Evolutionary conservation across 2,797 vertebrate species (phyloP), one percentile per base, ranked within the genome.

Genomic region (Rhadinocentrus ornatus): DNA sequence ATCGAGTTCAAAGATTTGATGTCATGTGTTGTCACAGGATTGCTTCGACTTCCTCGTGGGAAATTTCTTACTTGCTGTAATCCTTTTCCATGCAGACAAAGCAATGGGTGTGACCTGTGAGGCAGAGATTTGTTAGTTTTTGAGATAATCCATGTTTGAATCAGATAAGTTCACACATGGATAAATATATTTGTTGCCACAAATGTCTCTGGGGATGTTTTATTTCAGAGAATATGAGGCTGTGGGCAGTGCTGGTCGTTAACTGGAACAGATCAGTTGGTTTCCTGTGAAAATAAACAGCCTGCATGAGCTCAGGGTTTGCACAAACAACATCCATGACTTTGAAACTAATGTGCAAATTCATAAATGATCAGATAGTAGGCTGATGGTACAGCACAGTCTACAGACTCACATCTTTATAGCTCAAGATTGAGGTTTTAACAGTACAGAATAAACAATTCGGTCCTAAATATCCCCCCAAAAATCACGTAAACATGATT

Each of bases 1-100:
- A 66, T 32, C 9, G 24, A 56, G 58, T 39, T 75, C 48, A 55
- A 37, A 41, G 60, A 57, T 60, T 71, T 44, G 18, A 56, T 41
- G 69, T 75, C 71, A 67, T 31, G 62, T 69, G 77, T 37, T 57
- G 73, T 75, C 73, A 59, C 61, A 57, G 13, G 72, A 72, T 56
- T n/a, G 37, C 20, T n/a, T 50, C 13, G 10, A 4, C 34, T 32
- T 69, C 31, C 60, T 60, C 5, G 5, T 52, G 58, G 8, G 69
- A 52, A 72, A 66, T 58, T 61, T 64, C 48, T 50, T 13, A 12
- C 16, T 27, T 4, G 3, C 24, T 16, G 1, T 34, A 6, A 53
- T 15, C 18, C 15, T 29, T 55, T 53, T 37, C 6, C n/a, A n/a
- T 6, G 2, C 37, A 59, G 61, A 46, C 50, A 16, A 48, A 39